Evolutionary conservation across 2,888 invertebrate genomes (phyloP), one percentile per base, ranked within the genome.

Genomic region (Limnephilus rhombicus): DNA sequence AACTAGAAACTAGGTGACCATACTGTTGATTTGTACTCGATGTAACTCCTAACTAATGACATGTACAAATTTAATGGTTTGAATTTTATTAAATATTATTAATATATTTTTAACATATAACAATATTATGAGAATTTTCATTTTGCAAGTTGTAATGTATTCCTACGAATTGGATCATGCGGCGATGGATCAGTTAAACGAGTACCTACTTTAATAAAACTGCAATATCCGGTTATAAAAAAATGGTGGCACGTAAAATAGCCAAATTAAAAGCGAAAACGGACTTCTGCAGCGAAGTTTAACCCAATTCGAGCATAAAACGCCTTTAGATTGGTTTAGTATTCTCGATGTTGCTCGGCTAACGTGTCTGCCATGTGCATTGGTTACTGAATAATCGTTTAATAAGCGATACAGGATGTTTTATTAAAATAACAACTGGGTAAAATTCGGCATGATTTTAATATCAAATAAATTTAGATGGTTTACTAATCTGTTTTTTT

Each of bases 201-300:
- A 68, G 53, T 68, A 68, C 18, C 18, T 68, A 68, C 53, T 68
- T 24, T 68, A 68, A 68, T 68, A 68, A 68, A 68, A 68, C 18
- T 68, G 53, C 53, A 68, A 68, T 68, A 68, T 68, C 53, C 53
- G 53, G 53, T 68, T 68, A 68, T 68, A 68, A 68, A 68, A 68
- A 68, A 68, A 68, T 68, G 53, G 53, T 68, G 53, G 53, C 53
- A 68, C 53, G 53, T 68, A 68, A 68, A 68, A 68, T 68, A 68
- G 53, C 53, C 53, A 68, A 83, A 37, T 83, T 34, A 83, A 83
- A 83, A 83, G 83, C 83, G 83, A 83, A 83, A 83, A 83, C 31
- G 37, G 34, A 34, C 37, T 37, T 34, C 15, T 83, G 31, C 9
- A 9, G 83, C 24, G 18, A 31, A 34, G 37, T 83, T 82, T 82